Evolutionary conservation across 2,113 vertebrate species (phyloP).

Genomic region (Otolemur garnettii): DNA sequence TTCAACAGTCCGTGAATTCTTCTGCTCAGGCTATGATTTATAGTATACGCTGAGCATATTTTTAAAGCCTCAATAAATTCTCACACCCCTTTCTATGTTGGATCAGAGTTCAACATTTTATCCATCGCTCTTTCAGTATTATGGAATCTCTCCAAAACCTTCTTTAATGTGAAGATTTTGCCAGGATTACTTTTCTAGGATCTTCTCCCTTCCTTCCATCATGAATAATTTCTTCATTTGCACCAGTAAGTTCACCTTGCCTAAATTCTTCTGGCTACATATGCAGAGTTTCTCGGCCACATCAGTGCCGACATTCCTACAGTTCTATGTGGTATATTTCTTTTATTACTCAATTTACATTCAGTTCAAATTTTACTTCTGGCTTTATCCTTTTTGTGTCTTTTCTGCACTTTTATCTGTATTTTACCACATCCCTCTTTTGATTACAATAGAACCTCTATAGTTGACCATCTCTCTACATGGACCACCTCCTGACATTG

Average conservation of each 20-base stretch:
- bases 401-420: not conserved
- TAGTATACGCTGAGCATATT: not conserved
- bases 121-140: not conserved
- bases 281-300: not conserved
- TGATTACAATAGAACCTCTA: not conserved
- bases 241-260: not conserved
- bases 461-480: no score
- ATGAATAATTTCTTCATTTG: no score
- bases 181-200: not conserved
- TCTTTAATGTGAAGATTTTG: not conserved
- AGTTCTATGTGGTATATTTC: not conserved
- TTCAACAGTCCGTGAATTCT: not conserved
- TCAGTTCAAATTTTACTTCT: not conserved
- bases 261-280: not conserved
- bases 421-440: not conserved
- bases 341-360: not conserved
- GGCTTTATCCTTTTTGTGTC: not conserved
- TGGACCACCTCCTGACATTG: no score
- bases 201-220: not conserved
- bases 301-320: not conserved
- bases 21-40: no score
- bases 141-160: not conserved
- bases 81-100: not conserved
- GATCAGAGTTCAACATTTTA: not conserved
- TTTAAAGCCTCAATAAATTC: not conserved